phyloP scores from a whole-genome alignment of 2,797 vertebrate species.

The Liparis tanakae region DNA sequence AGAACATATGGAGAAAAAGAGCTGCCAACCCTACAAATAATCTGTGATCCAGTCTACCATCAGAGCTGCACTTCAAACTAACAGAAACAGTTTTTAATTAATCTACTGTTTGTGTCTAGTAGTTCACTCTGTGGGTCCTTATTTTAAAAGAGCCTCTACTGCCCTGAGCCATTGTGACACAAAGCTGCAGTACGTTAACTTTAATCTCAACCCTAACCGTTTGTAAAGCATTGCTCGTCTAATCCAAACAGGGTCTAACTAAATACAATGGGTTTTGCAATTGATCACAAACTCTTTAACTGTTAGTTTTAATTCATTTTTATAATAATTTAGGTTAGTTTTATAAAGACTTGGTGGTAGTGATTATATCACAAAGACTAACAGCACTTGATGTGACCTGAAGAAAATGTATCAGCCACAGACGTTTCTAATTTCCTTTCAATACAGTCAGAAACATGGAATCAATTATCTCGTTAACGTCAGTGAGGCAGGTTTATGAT shows the following conservation, averaged over 20 bases:
- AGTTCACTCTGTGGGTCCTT: not conserved
- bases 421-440: conserved; percentile 42
- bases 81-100: not conserved
- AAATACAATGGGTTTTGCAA: conserved; percentile 34
- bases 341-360: conserved; percentile 4
- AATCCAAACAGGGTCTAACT: conserved; percentile 15
- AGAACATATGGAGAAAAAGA: not conserved
- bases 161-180: not conserved
- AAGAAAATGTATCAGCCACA: conserved; percentile 19
- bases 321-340: conserved; percentile 6
- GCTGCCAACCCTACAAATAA: not conserved
- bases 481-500: conserved; percentile 9
- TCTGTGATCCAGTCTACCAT: not conserved
- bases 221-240: conserved; percentile 16
- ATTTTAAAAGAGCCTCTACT: not conserved
- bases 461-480: conserved; percentile 45
- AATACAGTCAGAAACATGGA: conserved; percentile 39
- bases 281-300: conserved; percentile 21
- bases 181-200: conserved; percentile 30
- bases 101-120: not conserved
- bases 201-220: not conserved
- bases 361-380: conserved; percentile 14
- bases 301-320: conserved; percentile 20
- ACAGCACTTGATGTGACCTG: conserved; percentile 1
- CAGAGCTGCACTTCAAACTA: not conserved